Conservation (phyloP, 2,797 vertebrate genomes). For the Danio aesculapii region DNA sequence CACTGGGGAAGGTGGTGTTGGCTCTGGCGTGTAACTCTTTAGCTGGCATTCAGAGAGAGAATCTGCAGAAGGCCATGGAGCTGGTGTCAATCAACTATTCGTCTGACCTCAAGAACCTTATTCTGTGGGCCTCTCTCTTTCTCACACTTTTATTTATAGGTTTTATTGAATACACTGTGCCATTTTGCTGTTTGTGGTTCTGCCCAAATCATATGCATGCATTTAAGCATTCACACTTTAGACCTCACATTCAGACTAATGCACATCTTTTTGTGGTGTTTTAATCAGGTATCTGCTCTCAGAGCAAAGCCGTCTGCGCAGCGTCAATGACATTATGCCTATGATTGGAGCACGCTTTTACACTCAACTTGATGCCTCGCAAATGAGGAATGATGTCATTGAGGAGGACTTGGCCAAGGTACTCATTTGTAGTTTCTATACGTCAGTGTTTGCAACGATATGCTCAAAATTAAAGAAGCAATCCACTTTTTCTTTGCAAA, state of each 20-base stretch:
- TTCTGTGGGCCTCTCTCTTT: conserved; percentile 85
- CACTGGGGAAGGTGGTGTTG: conserved; percentile 98
- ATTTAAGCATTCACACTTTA: background rate
- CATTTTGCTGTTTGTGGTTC: background rate
- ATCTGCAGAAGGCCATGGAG: conserved; percentile 99
- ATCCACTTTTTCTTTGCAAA: no score
- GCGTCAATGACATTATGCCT: conserved; percentile 99
- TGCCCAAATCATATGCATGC: background rate
- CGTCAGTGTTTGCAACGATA: background rate
- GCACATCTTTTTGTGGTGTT: background rate
- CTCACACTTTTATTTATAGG: background rate
- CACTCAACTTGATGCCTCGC: conserved; percentile 97
- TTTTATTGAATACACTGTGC: background rate
- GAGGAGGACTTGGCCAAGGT: conserved; percentile 99
- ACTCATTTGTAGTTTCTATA: conserved; percentile 42
- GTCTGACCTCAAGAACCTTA: conserved; percentile 99
- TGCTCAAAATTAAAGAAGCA: no score
- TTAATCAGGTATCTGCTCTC: conserved; percentile 91
- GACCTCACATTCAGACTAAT: background rate
- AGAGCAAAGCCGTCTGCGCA: conserved; percentile 96
- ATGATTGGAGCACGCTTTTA: conserved; percentile 99
- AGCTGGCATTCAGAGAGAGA: conserved; percentile 98
- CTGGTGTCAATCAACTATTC: conserved; percentile 99
- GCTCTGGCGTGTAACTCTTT: conserved; percentile 98
- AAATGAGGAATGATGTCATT: conserved; percentile 99